phyloP scores from a whole-genome alignment of 2,888 invertebrate species.

The Drosophila neotestacea region DNA sequence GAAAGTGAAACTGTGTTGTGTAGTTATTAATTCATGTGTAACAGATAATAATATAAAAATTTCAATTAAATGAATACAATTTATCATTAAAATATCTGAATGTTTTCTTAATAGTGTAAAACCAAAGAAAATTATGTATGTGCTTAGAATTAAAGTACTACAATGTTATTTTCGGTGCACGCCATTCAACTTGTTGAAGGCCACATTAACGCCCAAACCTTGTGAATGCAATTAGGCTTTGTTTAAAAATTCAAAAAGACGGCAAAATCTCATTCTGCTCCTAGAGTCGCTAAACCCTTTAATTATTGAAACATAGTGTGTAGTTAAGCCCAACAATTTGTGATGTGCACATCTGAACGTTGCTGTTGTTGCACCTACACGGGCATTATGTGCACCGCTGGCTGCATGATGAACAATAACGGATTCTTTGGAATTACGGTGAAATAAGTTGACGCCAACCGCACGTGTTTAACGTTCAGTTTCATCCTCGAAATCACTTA shows the following conservation, averaged over 20 bases:
- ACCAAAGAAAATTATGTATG: background rate
- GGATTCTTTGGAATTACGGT: slow-evolving; percentile 43
- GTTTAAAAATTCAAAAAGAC: slow-evolving; percentile 25
- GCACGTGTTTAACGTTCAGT: slow-evolving; percentile 8
- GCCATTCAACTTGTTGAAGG: slow-evolving; percentile 9
- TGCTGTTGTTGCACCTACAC: slow-evolving; percentile 8
- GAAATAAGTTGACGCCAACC: slow-evolving; percentile 46
- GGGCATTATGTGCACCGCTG: background rate
- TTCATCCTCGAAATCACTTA: too few species aligned
- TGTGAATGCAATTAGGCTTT: background rate
- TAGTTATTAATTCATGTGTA: background rate
- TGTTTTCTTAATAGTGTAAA: slow-evolving; percentile 4
- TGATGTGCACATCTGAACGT: slow-evolving; percentile 29
- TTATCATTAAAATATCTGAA: background rate
- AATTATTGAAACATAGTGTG: slow-evolving; percentile 1
- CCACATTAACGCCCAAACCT: background rate
- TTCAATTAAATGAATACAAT: slow-evolving; percentile 2
- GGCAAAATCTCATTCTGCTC: background rate
- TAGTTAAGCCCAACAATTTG: slow-evolving; percentile 48
- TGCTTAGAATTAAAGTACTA: background rate
- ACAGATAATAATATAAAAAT: background rate
- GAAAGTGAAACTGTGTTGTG: slow-evolving; percentile 1
- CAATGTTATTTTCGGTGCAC: background rate
- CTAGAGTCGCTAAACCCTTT: background rate
- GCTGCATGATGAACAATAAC: slow-evolving; percentile 20